Conservation (phyloP, 1,140 invertebrate genomes). For the Sipha flava region DNA sequence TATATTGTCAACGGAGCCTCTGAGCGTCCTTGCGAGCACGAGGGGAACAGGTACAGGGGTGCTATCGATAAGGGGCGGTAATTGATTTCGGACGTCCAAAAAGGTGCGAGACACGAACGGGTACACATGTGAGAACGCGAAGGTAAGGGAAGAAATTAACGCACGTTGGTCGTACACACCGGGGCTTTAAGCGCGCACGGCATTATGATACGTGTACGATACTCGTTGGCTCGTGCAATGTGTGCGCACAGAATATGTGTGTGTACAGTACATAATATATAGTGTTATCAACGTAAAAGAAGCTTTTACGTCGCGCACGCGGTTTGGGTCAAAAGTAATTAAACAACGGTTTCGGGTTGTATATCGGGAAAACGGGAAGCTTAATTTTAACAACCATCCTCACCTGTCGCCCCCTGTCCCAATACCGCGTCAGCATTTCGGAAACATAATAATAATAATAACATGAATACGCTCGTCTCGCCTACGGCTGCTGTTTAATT, state of each 20-base stretch:
- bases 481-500: background rate
- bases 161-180: background rate
- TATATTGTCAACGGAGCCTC: too few species aligned
- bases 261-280: too few species aligned
- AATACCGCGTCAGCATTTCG: background rate
- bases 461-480: background rate
- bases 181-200: too few species aligned
- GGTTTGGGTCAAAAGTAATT: constrained; percentile 9
- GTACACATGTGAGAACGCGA: too few species aligned
- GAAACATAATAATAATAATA: background rate
- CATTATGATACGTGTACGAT: too few species aligned
- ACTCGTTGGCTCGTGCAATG: too few species aligned
- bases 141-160: constrained; percentile 1
- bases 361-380: background rate
- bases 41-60: too few species aligned
- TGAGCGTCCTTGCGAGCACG: too few species aligned
- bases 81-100: background rate
- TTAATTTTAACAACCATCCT: background rate
- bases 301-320: background rate
- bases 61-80: too few species aligned
- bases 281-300: background rate
- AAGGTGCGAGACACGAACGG: too few species aligned
- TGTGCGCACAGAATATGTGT: too few species aligned
- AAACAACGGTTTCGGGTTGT: constrained; percentile 1
- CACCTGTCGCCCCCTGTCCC: background rate